phyloP scores from a whole-genome alignment of 2,888 invertebrate species.

The Xanthorhoe designata region DNA sequence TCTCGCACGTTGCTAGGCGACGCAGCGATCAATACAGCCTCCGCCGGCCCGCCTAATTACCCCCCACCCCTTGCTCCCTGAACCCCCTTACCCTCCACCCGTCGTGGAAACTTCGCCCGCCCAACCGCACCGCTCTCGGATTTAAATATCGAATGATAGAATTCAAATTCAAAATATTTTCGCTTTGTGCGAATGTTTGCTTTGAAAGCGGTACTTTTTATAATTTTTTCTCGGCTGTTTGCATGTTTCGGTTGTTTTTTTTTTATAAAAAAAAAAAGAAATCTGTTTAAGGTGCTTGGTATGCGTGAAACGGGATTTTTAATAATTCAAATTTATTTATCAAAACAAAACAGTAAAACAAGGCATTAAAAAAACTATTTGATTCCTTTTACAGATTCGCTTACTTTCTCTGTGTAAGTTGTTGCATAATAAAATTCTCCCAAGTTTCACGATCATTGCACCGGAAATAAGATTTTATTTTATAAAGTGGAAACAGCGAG shows the following conservation, averaged over 20 bases:
- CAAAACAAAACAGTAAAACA: background rate
- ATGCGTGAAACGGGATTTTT: no score
- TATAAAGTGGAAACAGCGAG: slow-evolving; percentile 12
- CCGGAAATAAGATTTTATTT: slow-evolving; percentile 23
- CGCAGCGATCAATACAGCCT: slow-evolving; percentile 84
- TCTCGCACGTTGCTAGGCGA: slow-evolving; percentile 84
- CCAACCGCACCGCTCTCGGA: slow-evolving; percentile 70
- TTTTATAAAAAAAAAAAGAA: no score
- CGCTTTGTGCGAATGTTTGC: slow-evolving; percentile 74
- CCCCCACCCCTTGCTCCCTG: slow-evolving; percentile 54
- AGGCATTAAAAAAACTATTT: no score
- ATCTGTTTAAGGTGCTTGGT: no score
- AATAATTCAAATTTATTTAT: no score
- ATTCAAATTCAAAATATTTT: slow-evolving; percentile 81
- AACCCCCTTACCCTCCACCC: slow-evolving; percentile 46
- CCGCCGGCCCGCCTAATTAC: slow-evolving; percentile 85
- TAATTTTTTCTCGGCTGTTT: slow-evolving; percentile 28
- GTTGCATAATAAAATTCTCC: background rate
- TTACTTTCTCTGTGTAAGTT: background rate
- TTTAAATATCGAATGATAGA: slow-evolving; percentile 85
- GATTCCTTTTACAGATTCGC: background rate
- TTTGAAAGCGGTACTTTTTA: slow-evolving; percentile 56
- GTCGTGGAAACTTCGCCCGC: slow-evolving; percentile 67
- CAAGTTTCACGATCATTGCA: background rate
- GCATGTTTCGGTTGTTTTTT: no score